phyloP scores from a whole-genome alignment of 1,140 invertebrate species.

The Drosophila sproati region DNA sequence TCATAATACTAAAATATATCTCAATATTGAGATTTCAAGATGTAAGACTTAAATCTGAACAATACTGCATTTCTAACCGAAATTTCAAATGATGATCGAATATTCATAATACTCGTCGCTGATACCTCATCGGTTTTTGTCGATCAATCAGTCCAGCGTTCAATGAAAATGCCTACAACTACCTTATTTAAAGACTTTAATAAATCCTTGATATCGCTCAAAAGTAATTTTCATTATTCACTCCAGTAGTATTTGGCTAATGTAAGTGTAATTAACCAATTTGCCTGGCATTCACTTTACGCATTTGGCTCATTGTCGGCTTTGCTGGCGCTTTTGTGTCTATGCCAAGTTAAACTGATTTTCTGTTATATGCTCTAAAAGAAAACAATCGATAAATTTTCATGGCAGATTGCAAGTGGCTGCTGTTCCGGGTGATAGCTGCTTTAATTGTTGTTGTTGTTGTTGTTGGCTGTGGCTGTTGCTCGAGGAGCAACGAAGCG shows the following conservation, averaged over 20 bases:
- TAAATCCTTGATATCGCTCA: no score
- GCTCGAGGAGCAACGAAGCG: slow-evolving; percentile 39
- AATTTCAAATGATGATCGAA: no score
- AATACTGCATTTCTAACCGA: no score
- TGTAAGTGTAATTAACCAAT: slow-evolving; percentile 11
- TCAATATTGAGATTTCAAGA: no score
- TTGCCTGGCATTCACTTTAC: slow-evolving; percentile 19
- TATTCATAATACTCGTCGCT: no score
- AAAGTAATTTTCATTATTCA: no score
- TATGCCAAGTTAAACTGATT: slow-evolving; percentile 59
- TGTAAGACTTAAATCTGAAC: no score
- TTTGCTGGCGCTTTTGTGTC: slow-evolving; percentile 76
- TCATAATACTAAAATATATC: no score
- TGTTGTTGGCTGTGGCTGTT: slow-evolving; percentile 22
- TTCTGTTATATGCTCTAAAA: slow-evolving; percentile 61
- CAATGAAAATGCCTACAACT: no score
- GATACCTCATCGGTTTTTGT: no score
- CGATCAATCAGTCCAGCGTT: no score
- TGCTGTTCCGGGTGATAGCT: neutral
- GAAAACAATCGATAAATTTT: slow-evolving; percentile 82
- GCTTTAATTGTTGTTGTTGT: slow-evolving; percentile 1
- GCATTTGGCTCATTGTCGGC: slow-evolving; percentile 19
- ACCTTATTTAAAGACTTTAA: no score
- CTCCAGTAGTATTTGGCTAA: neutral
- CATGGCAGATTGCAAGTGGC: slow-evolving; percentile 78